Conservation (phyloP, 1,140 invertebrate species). For the Latrodectus geometricus region DNA sequence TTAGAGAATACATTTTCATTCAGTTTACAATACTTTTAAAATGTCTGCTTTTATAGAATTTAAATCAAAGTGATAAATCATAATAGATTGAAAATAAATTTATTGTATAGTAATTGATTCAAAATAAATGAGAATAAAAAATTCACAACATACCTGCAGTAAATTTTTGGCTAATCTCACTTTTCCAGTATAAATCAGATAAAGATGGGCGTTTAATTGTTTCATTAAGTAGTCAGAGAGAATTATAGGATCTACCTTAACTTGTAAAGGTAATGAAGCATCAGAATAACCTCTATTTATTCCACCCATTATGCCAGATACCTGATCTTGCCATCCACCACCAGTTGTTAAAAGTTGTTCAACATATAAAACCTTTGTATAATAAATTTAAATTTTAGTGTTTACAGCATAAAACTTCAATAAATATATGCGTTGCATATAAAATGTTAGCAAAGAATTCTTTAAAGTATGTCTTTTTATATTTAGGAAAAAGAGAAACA, state of each 20-base stretch:
- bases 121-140: background rate
- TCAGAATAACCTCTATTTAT: conserved; percentile 69
- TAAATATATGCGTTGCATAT: too few relatives aligned
- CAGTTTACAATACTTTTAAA: too few relatives aligned
- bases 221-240: conserved; percentile 66
- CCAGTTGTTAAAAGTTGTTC: conserved; percentile 74
- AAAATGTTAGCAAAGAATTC: too few relatives aligned
- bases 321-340: conserved; percentile 75
- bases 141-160: conserved; percentile 67
- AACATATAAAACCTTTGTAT: conserved; percentile 70
- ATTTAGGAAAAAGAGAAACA: too few relatives aligned
- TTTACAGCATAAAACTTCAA: too few relatives aligned
- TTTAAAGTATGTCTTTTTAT: too few relatives aligned
- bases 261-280: conserved; percentile 68
- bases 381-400: background rate
- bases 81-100: too few relatives aligned
- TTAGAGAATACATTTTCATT: too few relatives aligned
- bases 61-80: too few relatives aligned
- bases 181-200: conserved; percentile 73
- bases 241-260: conserved; percentile 67
- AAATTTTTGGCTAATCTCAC: conserved; percentile 73
- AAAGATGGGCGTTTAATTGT: conserved; percentile 69
- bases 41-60: too few relatives aligned
- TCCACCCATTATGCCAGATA: conserved; percentile 71
- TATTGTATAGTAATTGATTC: too few relatives aligned